Evolutionary conservation across 2,113 vertebrate species (phyloP).

Genomic region (Aspiorhynchus laticeps): DNA sequence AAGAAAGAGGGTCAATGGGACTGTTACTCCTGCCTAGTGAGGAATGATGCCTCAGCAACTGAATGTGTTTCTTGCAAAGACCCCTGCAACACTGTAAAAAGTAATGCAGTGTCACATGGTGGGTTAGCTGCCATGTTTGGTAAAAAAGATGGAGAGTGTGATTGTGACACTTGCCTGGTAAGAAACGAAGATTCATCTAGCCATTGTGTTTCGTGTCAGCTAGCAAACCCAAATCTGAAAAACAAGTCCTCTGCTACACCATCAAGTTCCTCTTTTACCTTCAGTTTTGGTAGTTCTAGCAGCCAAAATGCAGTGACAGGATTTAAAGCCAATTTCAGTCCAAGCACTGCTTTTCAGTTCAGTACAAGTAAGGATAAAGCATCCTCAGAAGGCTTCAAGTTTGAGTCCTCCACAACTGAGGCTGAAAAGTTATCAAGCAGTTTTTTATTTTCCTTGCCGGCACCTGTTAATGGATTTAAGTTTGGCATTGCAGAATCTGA

Average conservation of each 20-base stretch:
- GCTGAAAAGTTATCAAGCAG: conserved; percentile 73
- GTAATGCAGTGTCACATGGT: conserved; percentile 55
- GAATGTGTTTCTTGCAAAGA: conserved; percentile 76
- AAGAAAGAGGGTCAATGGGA: conserved; percentile 81
- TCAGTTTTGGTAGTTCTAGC: too few species aligned
- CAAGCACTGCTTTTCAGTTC: conserved; percentile 81
- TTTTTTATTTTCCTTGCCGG: conserved; percentile 83
- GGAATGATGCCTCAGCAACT: conserved; percentile 75
- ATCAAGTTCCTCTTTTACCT: too few species aligned
- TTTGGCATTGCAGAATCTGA: conserved; percentile 86
- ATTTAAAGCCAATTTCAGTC: conserved; percentile 77
- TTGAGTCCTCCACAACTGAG: conserved; percentile 71
- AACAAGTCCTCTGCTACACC: conserved; percentile 48
- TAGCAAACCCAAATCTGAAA: conserved; percentile 77
- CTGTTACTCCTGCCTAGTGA: conserved; percentile 74
- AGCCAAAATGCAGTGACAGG: conserved; percentile 74
- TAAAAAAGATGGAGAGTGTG: conserved; percentile 85
- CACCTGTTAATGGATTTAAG: conserved; percentile 79
- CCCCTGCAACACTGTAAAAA: conserved; percentile 58
- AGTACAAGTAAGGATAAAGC: conserved; percentile 77
- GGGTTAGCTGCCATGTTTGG: conserved; percentile 77
- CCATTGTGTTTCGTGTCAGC: conserved; percentile 77
- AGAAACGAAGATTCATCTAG: conserved; percentile 76
- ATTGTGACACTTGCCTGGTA: conserved; percentile 79
- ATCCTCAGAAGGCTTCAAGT: conserved; percentile 73